Conservation (phyloP, 2,797 vertebrate genomes). For the Anniella stebbinsi region DNA sequence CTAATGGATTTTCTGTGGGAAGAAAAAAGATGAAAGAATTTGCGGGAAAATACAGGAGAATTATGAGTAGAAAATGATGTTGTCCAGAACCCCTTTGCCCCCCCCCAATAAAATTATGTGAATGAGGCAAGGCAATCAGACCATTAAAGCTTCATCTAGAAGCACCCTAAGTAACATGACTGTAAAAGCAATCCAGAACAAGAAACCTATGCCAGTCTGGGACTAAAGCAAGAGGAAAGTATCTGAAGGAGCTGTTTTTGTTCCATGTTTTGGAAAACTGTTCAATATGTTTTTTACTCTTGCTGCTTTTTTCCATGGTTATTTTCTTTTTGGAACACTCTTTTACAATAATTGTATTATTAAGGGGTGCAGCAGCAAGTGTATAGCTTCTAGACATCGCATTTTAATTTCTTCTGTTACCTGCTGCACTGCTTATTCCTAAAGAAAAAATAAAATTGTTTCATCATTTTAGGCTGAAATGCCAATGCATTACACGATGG, state of each 20-base stretch:
- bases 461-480: neutral
- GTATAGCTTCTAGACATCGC: conserved; percentile 5
- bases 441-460: conserved; percentile 21
- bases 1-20: too few species aligned
- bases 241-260: neutral
- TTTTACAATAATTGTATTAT: neutral
- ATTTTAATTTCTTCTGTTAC: conserved; percentile 6
- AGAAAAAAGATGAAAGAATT: too few species aligned
- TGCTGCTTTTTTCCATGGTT: neutral
- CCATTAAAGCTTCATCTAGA: neutral
- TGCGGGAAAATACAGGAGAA: too few species aligned
- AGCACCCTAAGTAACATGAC: neutral
- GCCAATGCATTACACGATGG: neutral
- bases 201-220: neutral
- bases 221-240: neutral
- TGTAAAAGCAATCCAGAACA: neutral
- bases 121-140: too few species aligned
- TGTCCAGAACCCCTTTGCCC: too few species aligned
- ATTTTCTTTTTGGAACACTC: neutral
- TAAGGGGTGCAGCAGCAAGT: neutral
- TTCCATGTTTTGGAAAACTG: neutral
- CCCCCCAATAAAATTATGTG: too few species aligned
- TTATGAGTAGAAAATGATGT: too few species aligned
- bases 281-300: neutral
- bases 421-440: neutral